A percentile compares a stretch with the other conserved stretches of the same genome.
phyloP scores from a whole-genome alignment of 2,888 invertebrate species.

The Cinara cedri region DNA sequence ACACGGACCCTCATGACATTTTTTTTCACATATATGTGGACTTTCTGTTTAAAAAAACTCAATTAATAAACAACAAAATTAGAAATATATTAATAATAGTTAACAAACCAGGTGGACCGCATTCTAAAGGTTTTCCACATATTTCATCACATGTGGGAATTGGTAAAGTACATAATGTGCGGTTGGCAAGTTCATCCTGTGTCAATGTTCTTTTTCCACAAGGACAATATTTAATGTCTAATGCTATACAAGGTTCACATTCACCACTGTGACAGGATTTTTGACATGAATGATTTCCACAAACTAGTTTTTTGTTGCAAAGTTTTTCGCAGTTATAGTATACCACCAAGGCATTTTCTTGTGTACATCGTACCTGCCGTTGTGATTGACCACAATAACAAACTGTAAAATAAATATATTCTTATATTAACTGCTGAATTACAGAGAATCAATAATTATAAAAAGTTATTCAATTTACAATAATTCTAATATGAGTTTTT shows the following conservation, averaged over 20 bases:
- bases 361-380: slow-evolving; percentile 70
- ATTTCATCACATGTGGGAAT: slow-evolving; percentile 79
- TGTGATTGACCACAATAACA: slow-evolving; percentile 75
- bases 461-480: neutral
- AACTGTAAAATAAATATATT: slow-evolving; percentile 63
- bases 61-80: neutral
- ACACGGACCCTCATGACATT: slow-evolving; percentile 77
- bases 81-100: neutral
- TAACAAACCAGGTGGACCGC: slow-evolving; percentile 63
- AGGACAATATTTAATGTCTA: slow-evolving; percentile 72
- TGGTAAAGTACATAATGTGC: slow-evolving; percentile 78
- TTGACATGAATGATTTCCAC: slow-evolving; percentile 75
- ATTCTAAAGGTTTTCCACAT: slow-evolving; percentile 64
- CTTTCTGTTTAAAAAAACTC: slow-evolving; percentile 63
- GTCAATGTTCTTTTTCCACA: slow-evolving; percentile 73
- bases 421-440: neutral
- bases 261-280: slow-evolving; percentile 71
- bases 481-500: no score
- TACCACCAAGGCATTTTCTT: slow-evolving; percentile 64
- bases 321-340: slow-evolving; percentile 67
- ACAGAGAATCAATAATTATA: neutral
- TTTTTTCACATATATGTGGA: slow-evolving; percentile 73
- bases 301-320: slow-evolving; percentile 70
- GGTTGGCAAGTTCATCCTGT: slow-evolving; percentile 63
- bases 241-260: slow-evolving; percentile 69